Evolutionary conservation across 2,113 vertebrate species (phyloP).

Genomic region (Ceyx cyanopectus): DNA sequence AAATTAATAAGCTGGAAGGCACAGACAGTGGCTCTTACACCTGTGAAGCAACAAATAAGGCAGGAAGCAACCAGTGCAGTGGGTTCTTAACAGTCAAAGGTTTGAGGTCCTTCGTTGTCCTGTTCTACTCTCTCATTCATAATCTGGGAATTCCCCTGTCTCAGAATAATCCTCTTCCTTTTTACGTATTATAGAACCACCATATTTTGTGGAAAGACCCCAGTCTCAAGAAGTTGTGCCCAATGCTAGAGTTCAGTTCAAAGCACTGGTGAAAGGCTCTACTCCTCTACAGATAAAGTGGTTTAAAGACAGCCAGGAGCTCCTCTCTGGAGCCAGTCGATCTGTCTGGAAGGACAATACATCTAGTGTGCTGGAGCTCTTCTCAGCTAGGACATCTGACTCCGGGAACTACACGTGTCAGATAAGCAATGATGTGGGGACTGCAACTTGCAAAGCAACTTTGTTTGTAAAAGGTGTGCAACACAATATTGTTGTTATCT

Average conservation of each 20-base stretch:
- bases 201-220: slow-evolving; percentile 91
- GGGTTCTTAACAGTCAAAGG: slow-evolving; percentile 94
- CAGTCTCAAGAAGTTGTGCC: slow-evolving; percentile 91
- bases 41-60: slow-evolving; percentile 92
- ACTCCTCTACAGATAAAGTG: slow-evolving; percentile 92
- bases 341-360: slow-evolving; percentile 90
- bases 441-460: slow-evolving; percentile 84
- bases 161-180: slow-evolving; percentile 37
- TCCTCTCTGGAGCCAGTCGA: slow-evolving; percentile 85
- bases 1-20: slow-evolving; percentile 90
- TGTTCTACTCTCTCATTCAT: not conserved
- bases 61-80: slow-evolving; percentile 92
- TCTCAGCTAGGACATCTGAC: slow-evolving; percentile 88
- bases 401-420: slow-evolving; percentile 94
- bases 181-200: slow-evolving; percentile 84
- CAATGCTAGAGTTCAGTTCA: slow-evolving; percentile 89
- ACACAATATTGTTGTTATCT: not conserved
- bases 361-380: slow-evolving; percentile 89
- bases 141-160: not conserved
- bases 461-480: slow-evolving; percentile 96
- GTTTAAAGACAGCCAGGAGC: slow-evolving; percentile 94
- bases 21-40: slow-evolving; percentile 91
- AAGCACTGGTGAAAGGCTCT: slow-evolving; percentile 88
- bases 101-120: slow-evolving; percentile 70
- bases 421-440: slow-evolving; percentile 94